Percentiles rank a stretch among this genome's conserved stretches.
phyloP scores from a whole-genome alignment of 2,888 invertebrate species.

The Mellilla xanthometata region DNA sequence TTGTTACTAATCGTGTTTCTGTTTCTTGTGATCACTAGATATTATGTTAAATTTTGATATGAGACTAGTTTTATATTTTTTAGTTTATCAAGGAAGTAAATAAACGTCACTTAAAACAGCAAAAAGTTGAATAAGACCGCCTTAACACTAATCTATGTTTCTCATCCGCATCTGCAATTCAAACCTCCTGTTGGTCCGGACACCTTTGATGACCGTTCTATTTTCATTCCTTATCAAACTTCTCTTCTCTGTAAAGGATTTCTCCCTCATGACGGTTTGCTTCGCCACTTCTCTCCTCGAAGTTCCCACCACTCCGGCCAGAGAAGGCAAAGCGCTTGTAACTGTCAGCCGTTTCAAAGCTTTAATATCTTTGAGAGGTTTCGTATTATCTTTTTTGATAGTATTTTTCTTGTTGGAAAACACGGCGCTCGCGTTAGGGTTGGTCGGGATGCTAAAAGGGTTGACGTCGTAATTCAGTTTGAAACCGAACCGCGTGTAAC shows the following conservation, averaged over 20 bases:
- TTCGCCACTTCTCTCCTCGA: slow-evolving; percentile 53
- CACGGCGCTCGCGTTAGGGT: slow-evolving; percentile 2
- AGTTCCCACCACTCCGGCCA: slow-evolving; percentile 46
- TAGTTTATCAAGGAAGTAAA: too few species aligned
- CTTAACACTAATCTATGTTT: slow-evolving; percentile 52
- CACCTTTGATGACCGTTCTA: slow-evolving; percentile 83
- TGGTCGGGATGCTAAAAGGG: slow-evolving; percentile 59
- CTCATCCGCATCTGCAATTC: slow-evolving; percentile 88
- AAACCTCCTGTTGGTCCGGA: slow-evolving; percentile 87
- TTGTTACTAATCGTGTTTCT: too few species aligned
- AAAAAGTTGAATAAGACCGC: too few species aligned
- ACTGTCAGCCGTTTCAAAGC: slow-evolving; percentile 32
- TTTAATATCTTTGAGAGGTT: slow-evolving; percentile 14
- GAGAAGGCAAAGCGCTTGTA: slow-evolving; percentile 45
- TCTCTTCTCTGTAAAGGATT: slow-evolving; percentile 57
- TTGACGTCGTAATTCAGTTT: slow-evolving; percentile 67
- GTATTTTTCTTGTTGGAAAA: slow-evolving; percentile 3
- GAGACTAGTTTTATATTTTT: too few species aligned
- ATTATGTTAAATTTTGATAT: too few species aligned
- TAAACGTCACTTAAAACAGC: too few species aligned
- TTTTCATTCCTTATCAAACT: slow-evolving; percentile 57
- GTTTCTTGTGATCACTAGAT: too few species aligned
- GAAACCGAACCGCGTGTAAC: slow-evolving; percentile 76
- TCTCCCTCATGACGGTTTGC: slow-evolving; percentile 62
- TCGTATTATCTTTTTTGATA: slow-evolving; percentile 1